Evolutionary conservation across 2,888 invertebrate genomes (phyloP), one percentile per base, ranked within the genome.

Genomic region (Brachylomia viminalis): DNA sequence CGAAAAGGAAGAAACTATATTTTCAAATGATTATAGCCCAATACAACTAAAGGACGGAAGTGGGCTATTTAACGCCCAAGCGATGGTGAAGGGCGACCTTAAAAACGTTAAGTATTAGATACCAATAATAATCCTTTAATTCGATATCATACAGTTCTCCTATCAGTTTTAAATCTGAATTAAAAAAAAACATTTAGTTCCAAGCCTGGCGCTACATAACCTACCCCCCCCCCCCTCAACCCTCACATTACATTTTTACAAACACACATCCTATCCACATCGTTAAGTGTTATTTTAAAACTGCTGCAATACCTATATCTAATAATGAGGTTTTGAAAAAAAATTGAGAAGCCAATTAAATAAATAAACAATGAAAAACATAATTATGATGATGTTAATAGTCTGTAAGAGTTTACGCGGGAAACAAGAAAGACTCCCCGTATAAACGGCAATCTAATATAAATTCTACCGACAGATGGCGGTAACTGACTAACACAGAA

Each of bases 1-100:
- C n/a, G 11, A 42, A 38, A 17, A 8, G 45, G 47, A 64, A 54
- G 47, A 30, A 58, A 15, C 42, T 42, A 27, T 15, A 49, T 11
- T 27, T 49, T 33, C 45, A 38, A 62, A 72, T 66, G 6, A 59
- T 65, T 69, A 69, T n/a, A 64, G 62, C 23, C 54, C 15, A 45
- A 61, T 65, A 79, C 7, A 38, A 52, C 49, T 54, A 84, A 84
- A 61, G 84, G 80, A 80, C 84, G 86, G 76, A 79, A 69, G 79
- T 76, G 80, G 73, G 58, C 64, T 45, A 81, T 81, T 81, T 80
- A 45, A 59, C 62, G 58, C 80, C 27, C 52, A 79, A 71, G 52
- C 23, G 33, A 27, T 72, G 58, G 69, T 23, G 65, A 52, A 79
- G 79, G 72, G 72, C 38, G 54, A 38, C 56, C 80, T 56, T 47